phyloP scores from a whole-genome alignment of 2,888 invertebrate species.

The Drosophila mimica region DNA sequence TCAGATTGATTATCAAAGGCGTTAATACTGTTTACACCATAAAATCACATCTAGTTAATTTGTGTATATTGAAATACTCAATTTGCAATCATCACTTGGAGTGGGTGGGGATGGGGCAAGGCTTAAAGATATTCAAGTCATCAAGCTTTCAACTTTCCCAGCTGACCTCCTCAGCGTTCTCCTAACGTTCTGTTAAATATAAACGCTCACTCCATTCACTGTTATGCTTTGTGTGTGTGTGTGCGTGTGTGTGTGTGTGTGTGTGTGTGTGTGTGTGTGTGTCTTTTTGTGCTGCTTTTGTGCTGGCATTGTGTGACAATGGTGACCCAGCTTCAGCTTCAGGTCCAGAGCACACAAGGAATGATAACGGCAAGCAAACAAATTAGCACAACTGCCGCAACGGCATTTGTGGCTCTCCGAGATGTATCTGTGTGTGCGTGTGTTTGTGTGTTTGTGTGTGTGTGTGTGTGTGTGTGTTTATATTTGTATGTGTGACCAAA shows the following conservation, averaged over 20 bases:
- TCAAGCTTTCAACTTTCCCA: constrained; percentile 19
- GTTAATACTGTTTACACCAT: not conserved
- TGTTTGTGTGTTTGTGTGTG: not conserved
- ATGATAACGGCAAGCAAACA: constrained; percentile 80
- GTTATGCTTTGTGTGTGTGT: not conserved
- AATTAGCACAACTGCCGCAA: constrained; percentile 81
- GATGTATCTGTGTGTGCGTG: constrained; percentile 13
- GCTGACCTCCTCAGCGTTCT: constrained; percentile 35
- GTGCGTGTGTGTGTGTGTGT: not conserved
- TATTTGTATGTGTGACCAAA: constrained; percentile 47
- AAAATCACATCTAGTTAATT: not conserved
- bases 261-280: constrained; percentile 2
- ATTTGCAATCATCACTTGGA: not conserved
- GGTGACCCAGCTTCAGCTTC: constrained; percentile 59
- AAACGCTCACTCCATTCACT: not conserved
- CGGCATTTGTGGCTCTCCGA: constrained; percentile 53
- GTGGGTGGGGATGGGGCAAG: not conserved
- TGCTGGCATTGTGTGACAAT: constrained; percentile 60
- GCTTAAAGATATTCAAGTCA: constrained; percentile 29
- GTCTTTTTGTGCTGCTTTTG: constrained; percentile 39
- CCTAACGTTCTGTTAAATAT: constrained; percentile 14
- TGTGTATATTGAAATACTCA: not conserved
- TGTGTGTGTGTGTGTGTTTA: not conserved
- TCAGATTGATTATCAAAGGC: not conserved
- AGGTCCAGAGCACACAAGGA: constrained; percentile 59